phyloP scores from a whole-genome alignment of 2,797 vertebrate species.

The Sardinella longiceps region DNA sequence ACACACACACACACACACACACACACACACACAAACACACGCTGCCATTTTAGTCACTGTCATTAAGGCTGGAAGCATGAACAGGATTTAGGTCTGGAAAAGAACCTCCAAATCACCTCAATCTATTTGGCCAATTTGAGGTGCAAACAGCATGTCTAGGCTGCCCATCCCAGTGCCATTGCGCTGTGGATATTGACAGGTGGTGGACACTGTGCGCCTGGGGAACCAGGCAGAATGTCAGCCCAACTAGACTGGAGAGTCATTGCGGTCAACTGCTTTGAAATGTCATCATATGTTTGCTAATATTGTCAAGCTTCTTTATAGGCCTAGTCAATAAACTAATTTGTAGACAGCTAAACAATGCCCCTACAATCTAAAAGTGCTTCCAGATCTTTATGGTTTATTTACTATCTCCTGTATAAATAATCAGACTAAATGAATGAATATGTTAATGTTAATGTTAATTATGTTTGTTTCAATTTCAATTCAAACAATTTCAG shows the following conservation, averaged over 20 bases:
- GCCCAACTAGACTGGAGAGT: not conserved
- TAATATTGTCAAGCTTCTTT: not conserved
- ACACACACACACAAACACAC: not conserved
- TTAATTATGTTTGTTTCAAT: too few species aligned
- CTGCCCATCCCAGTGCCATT: not conserved
- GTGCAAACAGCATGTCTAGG: not conserved
- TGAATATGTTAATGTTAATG: too few species aligned
- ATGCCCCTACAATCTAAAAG: too few species aligned
- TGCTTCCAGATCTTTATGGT: too few species aligned
- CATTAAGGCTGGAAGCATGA: not conserved
- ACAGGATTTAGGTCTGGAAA: not conserved
- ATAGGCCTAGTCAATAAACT: too few species aligned
- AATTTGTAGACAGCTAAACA: too few species aligned
- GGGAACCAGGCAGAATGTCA: not conserved
- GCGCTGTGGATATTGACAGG: not conserved
- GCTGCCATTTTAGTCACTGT: not conserved
- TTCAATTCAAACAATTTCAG: too few species aligned
- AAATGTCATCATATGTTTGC: not conserved
- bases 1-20: not conserved
- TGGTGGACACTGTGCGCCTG: not conserved
- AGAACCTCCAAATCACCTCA: not conserved
- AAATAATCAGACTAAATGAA: too few species aligned
- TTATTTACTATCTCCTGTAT: too few species aligned
- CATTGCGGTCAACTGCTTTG: not conserved
- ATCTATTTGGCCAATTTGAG: not conserved